phyloP scores from a whole-genome alignment of 2,888 invertebrate species.

The Conops quadrifasciatus region DNA sequence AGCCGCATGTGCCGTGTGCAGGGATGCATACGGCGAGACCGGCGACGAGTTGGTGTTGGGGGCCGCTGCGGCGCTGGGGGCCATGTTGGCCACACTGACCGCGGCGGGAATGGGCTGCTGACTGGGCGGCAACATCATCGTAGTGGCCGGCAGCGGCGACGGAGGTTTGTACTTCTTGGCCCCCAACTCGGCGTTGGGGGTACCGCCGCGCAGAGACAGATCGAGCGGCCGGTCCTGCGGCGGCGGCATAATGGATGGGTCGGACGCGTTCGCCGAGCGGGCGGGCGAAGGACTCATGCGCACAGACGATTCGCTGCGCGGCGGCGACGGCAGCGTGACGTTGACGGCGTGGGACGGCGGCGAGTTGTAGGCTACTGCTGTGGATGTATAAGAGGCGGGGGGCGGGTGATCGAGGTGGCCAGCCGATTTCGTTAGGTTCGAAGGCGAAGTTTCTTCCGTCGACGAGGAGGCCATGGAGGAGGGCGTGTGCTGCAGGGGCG shows the following conservation, averaged over 20 bases:
- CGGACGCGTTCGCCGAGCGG: conserved; percentile 41
- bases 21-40: conserved; percentile 51
- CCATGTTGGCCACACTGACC: conserved; percentile 49
- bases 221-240: conserved; percentile 87
- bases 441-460: conserved; percentile 55
- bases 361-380: conserved; percentile 31
- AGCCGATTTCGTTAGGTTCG: conserved; percentile 24
- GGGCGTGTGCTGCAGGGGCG: conserved; percentile 61
- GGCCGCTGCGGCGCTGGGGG: conserved; percentile 47
- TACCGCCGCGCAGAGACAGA: conserved; percentile 72
- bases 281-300: conserved; percentile 51
- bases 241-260: conserved; percentile 64
- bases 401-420: conserved; percentile 47
- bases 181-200: conserved; percentile 41
- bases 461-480: conserved; percentile 60
- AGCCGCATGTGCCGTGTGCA: conserved; percentile 50
- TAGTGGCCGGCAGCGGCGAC: conserved; percentile 51
- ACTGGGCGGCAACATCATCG: conserved; percentile 60
- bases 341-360: conserved; percentile 48
- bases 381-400: conserved; percentile 43
- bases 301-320: conserved; percentile 57
- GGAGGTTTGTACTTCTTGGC: conserved; percentile 54
- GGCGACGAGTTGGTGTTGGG: conserved; percentile 44
- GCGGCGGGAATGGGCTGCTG: conserved; percentile 58
- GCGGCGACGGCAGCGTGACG: conserved; percentile 56